Base-by-base conservation (phyloP, 2,888 invertebrate species). In the Sphaerophoria taeniata region DNA sequence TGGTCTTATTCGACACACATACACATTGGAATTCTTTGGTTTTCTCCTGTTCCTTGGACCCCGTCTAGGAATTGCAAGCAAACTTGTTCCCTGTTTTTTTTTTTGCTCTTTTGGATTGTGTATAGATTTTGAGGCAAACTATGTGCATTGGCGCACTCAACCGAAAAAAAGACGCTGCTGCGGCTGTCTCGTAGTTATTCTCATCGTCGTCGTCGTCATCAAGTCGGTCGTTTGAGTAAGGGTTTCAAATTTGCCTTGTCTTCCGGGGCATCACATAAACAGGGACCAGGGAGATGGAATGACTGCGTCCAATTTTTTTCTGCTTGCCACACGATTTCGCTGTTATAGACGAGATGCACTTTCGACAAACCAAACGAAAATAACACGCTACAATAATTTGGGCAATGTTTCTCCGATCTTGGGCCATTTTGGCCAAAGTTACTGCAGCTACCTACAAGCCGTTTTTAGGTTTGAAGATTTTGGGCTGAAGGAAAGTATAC, bases 261-360 rank as follows among this genome's bases (percentile, higher is more conserved):
- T 65, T 65, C 51, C 49, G 49, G 73, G 53, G 39, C 49, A 49
- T 14, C 9, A 49, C 16, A 9, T 16, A 58, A 3, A 33, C n/a
- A 34, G 34, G 14, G 34, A 56, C 49, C 34, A 65, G 49, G 49
- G 34, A 65, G 36, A 49, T 49, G 34, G 47, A 63, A 65, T 24
- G 34, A 49, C 65, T 24, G 24, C 14, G 49, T 14, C 63, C 49
- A 65, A 33, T 71, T 69, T 16, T 75, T 67, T 24, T 24, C 24
- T 24, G 24, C 60, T 51, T n/a, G 67, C 67, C 80, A 75, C 84
- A 84, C 84, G 72, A 84, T 84, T 84, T 72, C 72, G 75, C 56
- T 84, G 71, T 84, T 84, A 84, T 84, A 84, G 84, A 84, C 76
- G 84, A 84, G 80, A 84, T 84, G 84, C 84, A 84, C 84, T 84